Conservation (phyloP, 1,140 invertebrate species). For the Drepana arcuata region DNA sequence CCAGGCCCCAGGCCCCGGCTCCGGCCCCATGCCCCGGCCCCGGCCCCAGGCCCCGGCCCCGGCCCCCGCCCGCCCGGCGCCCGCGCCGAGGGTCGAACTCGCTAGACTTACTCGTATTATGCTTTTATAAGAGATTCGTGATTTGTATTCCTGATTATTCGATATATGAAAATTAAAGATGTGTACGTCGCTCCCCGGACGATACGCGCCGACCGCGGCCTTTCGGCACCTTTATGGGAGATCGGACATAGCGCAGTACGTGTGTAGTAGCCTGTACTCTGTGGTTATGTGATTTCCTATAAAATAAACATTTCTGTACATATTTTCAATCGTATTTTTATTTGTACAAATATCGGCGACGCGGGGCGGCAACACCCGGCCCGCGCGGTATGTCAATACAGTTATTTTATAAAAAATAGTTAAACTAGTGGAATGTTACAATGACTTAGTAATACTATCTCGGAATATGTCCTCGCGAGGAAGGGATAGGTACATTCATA, state of each 20-base stretch:
- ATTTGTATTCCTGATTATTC: slow-evolving; percentile 67
- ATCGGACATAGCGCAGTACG: slow-evolving; percentile 36
- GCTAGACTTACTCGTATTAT: slow-evolving; percentile 60
- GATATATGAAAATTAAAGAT: slow-evolving; percentile 50
- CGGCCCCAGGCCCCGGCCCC: slow-evolving; percentile 1
- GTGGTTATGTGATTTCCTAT: slow-evolving; percentile 66
- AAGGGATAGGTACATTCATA: slow-evolving; percentile 21
- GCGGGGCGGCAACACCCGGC: not conserved
- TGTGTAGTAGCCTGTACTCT: slow-evolving; percentile 46
- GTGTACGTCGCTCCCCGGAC: slow-evolving; percentile 54
- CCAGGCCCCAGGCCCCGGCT: not conserved
- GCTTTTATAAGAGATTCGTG: slow-evolving; percentile 66
- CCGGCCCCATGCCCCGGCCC: slow-evolving; percentile 1
- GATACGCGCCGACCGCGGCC: slow-evolving; percentile 28
- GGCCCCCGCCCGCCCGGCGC: slow-evolving; percentile 3
- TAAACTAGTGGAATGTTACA: slow-evolving; percentile 14
- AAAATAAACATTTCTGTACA: slow-evolving; percentile 71
- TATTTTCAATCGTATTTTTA: slow-evolving; percentile 67
- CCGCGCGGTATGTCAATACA: slow-evolving; percentile 3
- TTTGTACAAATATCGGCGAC: slow-evolving; percentile 34
- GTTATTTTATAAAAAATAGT: slow-evolving; percentile 14
- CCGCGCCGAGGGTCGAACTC: slow-evolving; percentile 2
- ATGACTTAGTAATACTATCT: slow-evolving; percentile 20
- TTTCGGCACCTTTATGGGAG: slow-evolving; percentile 39
- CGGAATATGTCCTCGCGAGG: slow-evolving; percentile 23